phyloP scores from a whole-genome alignment of 2,888 invertebrate species.

The Drosophila multiciliata region DNA sequence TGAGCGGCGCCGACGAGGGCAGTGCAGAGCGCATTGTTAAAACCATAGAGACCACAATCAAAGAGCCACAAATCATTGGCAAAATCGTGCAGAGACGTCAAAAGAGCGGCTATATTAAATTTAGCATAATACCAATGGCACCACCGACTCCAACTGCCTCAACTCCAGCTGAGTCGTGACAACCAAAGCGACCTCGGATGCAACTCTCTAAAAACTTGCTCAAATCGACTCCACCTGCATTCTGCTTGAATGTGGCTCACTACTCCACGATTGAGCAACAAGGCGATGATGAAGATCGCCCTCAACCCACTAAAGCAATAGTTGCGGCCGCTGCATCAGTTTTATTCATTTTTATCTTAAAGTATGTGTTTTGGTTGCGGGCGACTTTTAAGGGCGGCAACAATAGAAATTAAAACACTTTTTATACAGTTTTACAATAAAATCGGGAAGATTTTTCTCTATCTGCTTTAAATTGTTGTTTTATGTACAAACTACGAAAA shows the following conservation, averaged over 20 bases:
- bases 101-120: conserved; percentile 88
- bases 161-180: conserved; percentile 56
- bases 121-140: conserved; percentile 87
- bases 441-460: not conserved
- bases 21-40: conserved; percentile 86
- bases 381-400: not conserved
- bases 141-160: not conserved
- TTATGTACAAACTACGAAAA: not conserved
- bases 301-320: not conserved
- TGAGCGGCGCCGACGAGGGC: conserved; percentile 58
- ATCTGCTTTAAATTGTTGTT: not conserved
- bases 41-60: conserved; percentile 86
- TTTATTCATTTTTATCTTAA: conserved; percentile 47
- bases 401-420: not conserved
- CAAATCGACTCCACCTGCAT: not conserved
- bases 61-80: conserved; percentile 85
- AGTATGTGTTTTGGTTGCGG: conserved; percentile 54
- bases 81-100: conserved; percentile 88
- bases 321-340: conserved; percentile 28
- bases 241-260: not conserved
- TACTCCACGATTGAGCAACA: conserved; percentile 26
- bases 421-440: not conserved
- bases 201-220: conserved; percentile 1
- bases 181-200: conserved; percentile 46
- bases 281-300: not conserved